phyloP scores from a whole-genome alignment of 2,113 vertebrate genomes.

The Pelecanus crispus region DNA sequence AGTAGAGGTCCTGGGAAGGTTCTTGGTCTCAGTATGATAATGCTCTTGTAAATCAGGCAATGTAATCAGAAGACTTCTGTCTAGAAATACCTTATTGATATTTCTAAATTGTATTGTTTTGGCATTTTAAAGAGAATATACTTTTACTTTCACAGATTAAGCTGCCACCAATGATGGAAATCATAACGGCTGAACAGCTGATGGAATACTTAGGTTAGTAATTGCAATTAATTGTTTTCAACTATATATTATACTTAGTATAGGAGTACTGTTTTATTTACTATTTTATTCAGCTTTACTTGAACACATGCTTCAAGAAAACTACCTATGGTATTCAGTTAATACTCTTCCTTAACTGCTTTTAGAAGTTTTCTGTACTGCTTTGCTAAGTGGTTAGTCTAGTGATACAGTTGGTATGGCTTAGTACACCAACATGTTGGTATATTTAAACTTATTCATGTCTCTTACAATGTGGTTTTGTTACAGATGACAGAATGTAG shows the following conservation, averaged over 20 bases:
- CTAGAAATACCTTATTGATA: neutral
- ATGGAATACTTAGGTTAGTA: conserved; percentile 98
- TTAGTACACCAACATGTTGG: neutral
- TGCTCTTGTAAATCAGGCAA: neutral
- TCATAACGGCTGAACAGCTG: conserved; percentile 97
- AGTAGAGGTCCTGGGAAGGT: neutral
- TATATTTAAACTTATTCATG: neutral
- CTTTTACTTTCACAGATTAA: conserved; percentile 85
- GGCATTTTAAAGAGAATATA: neutral
- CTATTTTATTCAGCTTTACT: neutral
- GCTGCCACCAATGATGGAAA: conserved; percentile 98
- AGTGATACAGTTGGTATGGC: neutral
- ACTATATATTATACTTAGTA: neutral
- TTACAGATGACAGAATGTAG: neutral
- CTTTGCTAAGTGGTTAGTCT: neutral
- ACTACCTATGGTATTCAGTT: neutral
- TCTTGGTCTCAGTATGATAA: neutral
- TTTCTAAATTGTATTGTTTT: neutral
- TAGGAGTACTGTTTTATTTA: neutral
- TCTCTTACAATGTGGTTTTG: neutral
- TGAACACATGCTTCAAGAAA: neutral
- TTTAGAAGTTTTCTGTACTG: neutral
- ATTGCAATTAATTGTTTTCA: neutral
- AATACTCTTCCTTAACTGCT: neutral
- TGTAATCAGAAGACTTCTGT: neutral